Percentiles rank a stretch among this genome's conserved stretches.
Evolutionary conservation across 2,113 vertebrate genomes (phyloP).

Genomic region (Formicarius rufipectus): DNA sequence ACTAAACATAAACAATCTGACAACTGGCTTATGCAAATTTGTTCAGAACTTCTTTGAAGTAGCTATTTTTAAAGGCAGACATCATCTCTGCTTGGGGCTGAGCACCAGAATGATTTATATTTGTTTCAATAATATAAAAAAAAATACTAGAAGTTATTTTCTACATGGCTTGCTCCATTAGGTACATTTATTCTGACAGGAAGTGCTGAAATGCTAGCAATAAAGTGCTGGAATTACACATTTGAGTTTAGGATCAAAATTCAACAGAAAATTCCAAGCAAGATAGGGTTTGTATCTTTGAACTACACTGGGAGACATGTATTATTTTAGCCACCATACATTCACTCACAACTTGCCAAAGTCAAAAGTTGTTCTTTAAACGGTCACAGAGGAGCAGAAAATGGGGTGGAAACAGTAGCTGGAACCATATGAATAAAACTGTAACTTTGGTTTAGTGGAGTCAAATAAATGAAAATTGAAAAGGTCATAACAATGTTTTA

Average conservation of each 20-base stretch:
- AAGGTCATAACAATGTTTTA: neutral
- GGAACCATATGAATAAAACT: neutral
- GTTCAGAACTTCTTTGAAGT: conserved; percentile 71
- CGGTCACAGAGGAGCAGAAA: neutral
- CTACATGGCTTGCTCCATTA: conserved; percentile 59
- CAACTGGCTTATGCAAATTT: conserved; percentile 70
- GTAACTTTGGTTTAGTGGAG: neutral
- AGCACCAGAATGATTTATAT: conserved; percentile 43
- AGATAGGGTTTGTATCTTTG: neutral
- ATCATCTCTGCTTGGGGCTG: conserved; percentile 63
- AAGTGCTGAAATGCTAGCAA: conserved; percentile 34
- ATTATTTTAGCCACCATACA: conserved; percentile 11
- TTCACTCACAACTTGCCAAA: neutral
- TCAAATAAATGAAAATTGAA: neutral
- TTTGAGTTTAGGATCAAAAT: neutral
- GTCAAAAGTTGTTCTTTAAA: neutral
- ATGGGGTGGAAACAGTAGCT: neutral
- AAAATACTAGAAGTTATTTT: conserved; percentile 68
- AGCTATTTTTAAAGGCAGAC: conserved; percentile 72
- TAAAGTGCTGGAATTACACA: conserved; percentile 29
- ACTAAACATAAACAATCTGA: conserved; percentile 70
- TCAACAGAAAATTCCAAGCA: conserved; percentile 12
- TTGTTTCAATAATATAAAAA: conserved; percentile 53
- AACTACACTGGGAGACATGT: neutral
- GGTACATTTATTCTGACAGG: conserved; percentile 53